A percentile compares a stretch with the other conserved stretches of the same genome.
These are phyloP conservation scores for Nicator chloris DNA, from an alignment of 2,113 vertebrate genomes.

Conservation along the genomic window DNA sequence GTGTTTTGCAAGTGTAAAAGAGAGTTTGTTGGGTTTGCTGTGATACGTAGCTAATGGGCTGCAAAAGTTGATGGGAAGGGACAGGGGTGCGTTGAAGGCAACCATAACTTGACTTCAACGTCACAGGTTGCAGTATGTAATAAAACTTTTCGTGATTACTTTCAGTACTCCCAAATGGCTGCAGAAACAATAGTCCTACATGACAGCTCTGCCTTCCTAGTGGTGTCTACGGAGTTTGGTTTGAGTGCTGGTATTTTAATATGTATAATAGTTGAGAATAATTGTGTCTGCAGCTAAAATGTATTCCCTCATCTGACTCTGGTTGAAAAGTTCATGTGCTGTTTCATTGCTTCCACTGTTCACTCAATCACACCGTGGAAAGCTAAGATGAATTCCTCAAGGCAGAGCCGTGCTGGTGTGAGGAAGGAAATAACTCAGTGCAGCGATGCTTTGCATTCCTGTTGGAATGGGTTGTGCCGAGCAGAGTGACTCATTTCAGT, in stretches of 20 bases:
- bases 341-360: not conserved
- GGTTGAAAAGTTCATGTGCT: constrained; percentile 5
- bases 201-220: not conserved
- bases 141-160: not conserved
- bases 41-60: not conserved
- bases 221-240: not conserved
- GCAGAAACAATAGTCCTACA: not conserved
- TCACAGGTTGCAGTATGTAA: not conserved
- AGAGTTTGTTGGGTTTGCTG: not conserved
- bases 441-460: not conserved
- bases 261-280: not conserved
- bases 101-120: not conserved
- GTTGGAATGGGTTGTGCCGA: not conserved
- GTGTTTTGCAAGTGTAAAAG: not conserved
- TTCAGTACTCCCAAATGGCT: not conserved
- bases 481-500: not conserved
- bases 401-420: not conserved
- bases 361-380: not conserved
- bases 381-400: not conserved
- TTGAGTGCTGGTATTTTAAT: not conserved
- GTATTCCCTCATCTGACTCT: not conserved
- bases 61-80: not conserved
- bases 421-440: not conserved
- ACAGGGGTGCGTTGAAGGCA: not conserved
- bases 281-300: not conserved